phyloP scores from a whole-genome alignment of 2,888 invertebrate species.

The Reticulitermes lucifugus region DNA sequence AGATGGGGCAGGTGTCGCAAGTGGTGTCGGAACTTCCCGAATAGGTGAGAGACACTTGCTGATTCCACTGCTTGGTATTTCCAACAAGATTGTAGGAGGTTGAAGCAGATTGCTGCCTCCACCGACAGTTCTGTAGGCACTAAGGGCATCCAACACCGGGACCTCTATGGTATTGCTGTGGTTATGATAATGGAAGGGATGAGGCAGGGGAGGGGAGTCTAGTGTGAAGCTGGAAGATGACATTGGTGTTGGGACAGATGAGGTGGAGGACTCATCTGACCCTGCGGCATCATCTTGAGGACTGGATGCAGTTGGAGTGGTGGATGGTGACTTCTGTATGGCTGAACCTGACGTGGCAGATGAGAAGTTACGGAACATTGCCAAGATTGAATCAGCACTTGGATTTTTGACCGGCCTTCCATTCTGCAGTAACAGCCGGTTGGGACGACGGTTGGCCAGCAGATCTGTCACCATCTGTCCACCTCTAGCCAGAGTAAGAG shows the following conservation, averaged over 20 bases:
- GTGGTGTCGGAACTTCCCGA: conserved; percentile 74
- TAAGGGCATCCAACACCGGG: conserved; percentile 76
- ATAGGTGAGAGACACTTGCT: conserved; percentile 86
- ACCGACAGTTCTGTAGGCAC: conserved; percentile 71
- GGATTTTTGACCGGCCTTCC: conserved; percentile 61
- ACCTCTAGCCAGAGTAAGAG: conserved; percentile 16
- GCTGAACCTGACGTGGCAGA: conserved; percentile 66
- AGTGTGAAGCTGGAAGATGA: conserved; percentile 69
- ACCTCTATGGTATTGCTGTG: conserved; percentile 67
- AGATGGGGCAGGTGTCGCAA: conserved; percentile 74
- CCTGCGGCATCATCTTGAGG: conserved; percentile 79
- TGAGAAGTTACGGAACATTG: conserved; percentile 82
- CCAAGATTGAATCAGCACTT: conserved; percentile 82
- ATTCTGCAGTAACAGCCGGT: conserved; percentile 55
- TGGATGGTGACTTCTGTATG: conserved; percentile 70
- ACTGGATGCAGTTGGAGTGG: conserved; percentile 79
- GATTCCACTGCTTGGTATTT: conserved; percentile 75
- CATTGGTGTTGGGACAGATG: conserved; percentile 73
- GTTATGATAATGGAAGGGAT: conserved; percentile 56
- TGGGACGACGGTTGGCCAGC: conserved; percentile 45
- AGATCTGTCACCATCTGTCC: conserved; percentile 26
- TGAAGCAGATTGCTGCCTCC: conserved; percentile 74
- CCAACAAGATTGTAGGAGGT: conserved; percentile 80
- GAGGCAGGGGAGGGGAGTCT: conserved; percentile 72
- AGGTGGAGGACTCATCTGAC: conserved; percentile 78